phyloP scores from a whole-genome alignment of 2,888 invertebrate genomes.

The Pinctada fucata region DNA sequence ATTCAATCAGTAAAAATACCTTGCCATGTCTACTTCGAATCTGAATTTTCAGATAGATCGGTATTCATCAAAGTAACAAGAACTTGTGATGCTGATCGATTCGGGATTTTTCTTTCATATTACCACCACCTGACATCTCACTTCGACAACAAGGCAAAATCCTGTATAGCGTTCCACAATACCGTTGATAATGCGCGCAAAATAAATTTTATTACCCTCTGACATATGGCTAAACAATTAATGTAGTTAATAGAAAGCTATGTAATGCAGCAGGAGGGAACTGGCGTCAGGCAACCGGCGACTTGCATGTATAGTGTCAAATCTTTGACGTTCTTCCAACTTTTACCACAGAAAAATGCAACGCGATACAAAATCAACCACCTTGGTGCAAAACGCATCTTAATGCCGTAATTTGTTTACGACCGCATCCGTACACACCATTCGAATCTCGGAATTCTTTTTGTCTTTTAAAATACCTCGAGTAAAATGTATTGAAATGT shows the following conservation, averaged over 20 bases:
- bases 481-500: no score
- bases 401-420: neutral
- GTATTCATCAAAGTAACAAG: no score
- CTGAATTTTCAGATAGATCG: no score
- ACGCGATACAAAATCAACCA: slow-evolving; percentile 30
- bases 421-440: neutral
- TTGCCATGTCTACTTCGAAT: no score
- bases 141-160: no score
- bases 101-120: no score
- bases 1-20: no score
- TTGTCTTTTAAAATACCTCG: no score
- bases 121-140: no score
- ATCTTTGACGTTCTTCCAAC: slow-evolving; percentile 34
- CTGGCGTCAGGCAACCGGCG: slow-evolving; percentile 39
- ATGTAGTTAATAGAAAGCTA: slow-evolving; percentile 32
- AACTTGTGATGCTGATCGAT: no score
- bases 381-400: slow-evolving; percentile 19
- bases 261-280: slow-evolving; percentile 26
- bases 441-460: no score
- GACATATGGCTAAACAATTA: slow-evolving; percentile 44
- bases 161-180: neutral
- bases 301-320: slow-evolving; percentile 42
- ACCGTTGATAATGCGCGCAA: slow-evolving; percentile 26
- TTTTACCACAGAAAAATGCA: slow-evolving; percentile 26
- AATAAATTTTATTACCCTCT: slow-evolving; percentile 38